These are phyloP conservation scores for Caenorhabditis zanzibari DNA, from an alignment of 2,888 invertebrate genomes.

Conservation along the genomic window DNA sequence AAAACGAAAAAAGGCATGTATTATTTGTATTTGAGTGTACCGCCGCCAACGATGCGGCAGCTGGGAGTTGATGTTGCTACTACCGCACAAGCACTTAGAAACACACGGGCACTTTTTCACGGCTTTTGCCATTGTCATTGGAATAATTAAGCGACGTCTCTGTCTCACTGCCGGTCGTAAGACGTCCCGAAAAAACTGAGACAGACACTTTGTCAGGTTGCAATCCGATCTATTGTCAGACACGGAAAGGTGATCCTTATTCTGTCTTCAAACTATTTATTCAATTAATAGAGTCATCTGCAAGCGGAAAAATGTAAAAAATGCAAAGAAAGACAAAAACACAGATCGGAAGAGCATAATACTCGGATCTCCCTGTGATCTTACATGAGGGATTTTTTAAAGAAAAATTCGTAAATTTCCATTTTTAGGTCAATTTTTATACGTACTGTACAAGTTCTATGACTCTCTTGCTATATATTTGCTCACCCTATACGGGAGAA, in stretches of 20 bases:
- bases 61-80: slow-evolving; percentile 33
- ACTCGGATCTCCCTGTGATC: background rate
- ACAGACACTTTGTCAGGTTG: slow-evolving; percentile 42
- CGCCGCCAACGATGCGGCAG: slow-evolving; percentile 39
- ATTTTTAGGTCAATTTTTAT: too few species aligned
- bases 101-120: slow-evolving; percentile 59
- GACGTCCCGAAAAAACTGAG: slow-evolving; percentile 16
- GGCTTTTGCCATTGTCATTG: slow-evolving; percentile 60
- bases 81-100: slow-evolving; percentile 48
- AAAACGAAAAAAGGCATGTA: slow-evolving; percentile 57
- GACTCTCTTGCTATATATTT: too few species aligned
- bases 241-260: slow-evolving; percentile 48
- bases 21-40: slow-evolving; percentile 55
- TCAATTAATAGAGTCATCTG: slow-evolving; percentile 52
- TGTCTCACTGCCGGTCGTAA: slow-evolving; percentile 11
- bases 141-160: slow-evolving; percentile 54
- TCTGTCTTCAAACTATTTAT: slow-evolving; percentile 22
- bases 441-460: too few species aligned
- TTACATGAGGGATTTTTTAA: background rate
- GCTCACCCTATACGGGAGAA: too few species aligned
- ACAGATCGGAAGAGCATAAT: slow-evolving; percentile 36
- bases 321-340: slow-evolving; percentile 22
- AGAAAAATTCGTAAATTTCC: background rate
- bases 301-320: slow-evolving; percentile 46
- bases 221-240: slow-evolving; percentile 57